Evolutionary conservation across 2,888 invertebrate genomes (phyloP).

Genomic region (Acleris holmiana): DNA sequence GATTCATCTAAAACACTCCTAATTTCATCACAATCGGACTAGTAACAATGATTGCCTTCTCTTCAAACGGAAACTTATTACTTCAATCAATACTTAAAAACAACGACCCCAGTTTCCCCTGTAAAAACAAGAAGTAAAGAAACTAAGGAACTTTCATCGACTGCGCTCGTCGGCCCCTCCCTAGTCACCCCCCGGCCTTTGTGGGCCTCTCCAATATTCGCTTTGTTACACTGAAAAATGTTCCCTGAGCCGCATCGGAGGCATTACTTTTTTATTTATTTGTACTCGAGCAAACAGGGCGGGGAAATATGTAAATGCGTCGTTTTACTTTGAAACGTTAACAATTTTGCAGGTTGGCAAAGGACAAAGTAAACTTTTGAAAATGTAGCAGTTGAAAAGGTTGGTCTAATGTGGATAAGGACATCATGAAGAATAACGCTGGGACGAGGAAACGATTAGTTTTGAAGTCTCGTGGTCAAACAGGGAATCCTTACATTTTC

Average conservation of each 20-base stretch:
- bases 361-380: slow-evolving; percentile 2
- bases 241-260: slow-evolving; percentile 49
- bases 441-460: no score
- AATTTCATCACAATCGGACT: no score
- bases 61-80: no score
- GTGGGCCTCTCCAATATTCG: slow-evolving; percentile 82
- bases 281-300: slow-evolving; percentile 29
- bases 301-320: slow-evolving; percentile 32
- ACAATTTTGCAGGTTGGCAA: slow-evolving; percentile 21
- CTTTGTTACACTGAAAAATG: slow-evolving; percentile 81
- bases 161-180: slow-evolving; percentile 38
- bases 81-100: no score
- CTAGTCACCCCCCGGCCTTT: slow-evolving; percentile 65
- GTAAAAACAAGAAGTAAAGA: no score
- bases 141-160: slow-evolving; percentile 19
- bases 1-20: no score
- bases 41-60: no score
- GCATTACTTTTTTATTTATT: slow-evolving; percentile 37
- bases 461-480: no score
- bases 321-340: slow-evolving; percentile 28
- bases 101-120: no score
- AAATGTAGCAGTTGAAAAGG: background rate
- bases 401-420: background rate
- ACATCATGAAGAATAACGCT: no score
- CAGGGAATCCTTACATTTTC: no score